phyloP scores from a whole-genome alignment of 2,113 vertebrate species.

The Ceratotherium simum region DNA sequence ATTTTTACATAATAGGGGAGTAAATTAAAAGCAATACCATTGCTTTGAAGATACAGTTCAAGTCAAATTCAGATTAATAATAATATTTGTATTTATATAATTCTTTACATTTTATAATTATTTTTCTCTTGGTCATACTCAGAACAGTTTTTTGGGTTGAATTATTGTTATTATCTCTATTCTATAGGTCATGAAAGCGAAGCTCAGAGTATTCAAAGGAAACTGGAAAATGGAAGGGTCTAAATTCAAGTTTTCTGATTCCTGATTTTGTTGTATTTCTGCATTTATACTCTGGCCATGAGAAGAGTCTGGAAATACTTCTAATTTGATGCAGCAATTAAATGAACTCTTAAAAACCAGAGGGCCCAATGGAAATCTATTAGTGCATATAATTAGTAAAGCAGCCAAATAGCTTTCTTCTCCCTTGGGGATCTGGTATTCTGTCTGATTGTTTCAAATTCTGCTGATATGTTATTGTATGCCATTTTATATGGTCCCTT shows the following conservation, averaged over 20 bases:
- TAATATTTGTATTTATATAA: not conserved
- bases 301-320: constrained; percentile 40
- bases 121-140: not conserved
- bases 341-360: constrained; percentile 63
- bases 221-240: not conserved
- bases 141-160: not conserved
- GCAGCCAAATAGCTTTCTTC: constrained; percentile 66
- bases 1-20: not conserved
- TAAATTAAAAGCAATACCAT: not conserved
- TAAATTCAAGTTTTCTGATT: constrained; percentile 40
- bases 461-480: not conserved
- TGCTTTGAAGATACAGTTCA: not conserved
- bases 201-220: not conserved
- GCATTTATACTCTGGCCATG: not conserved
- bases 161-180: not conserved
- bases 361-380: constrained; percentile 59
- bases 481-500: constrained; percentile 28
- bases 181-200: not conserved
- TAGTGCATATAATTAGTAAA: constrained; percentile 65
- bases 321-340: constrained; percentile 61
- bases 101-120: not conserved
- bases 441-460: constrained; percentile 61
- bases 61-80: not conserved
- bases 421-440: constrained; percentile 9
- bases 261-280: not conserved